These are phyloP conservation scores for Etheostoma nigrum DNA, from an alignment of 2,797 vertebrate genomes.

Conservation along the genomic window DNA sequence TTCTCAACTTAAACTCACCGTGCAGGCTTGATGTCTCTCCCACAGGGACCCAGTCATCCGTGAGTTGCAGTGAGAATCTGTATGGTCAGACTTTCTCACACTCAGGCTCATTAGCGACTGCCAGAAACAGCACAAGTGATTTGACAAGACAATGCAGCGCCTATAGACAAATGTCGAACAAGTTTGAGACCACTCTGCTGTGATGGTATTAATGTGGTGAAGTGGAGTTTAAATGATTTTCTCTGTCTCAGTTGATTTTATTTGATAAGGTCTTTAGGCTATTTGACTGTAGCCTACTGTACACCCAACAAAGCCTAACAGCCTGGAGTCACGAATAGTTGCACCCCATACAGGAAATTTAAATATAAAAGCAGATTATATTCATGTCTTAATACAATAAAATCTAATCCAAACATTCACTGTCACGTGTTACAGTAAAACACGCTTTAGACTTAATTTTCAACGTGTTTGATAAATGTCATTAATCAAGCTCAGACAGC, in stretches of 20 bases:
- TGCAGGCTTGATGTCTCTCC: constrained; percentile 37
- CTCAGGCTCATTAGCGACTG: constrained; percentile 54
- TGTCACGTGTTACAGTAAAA: constrained; percentile 13
- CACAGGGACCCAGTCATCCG: constrained; percentile 62
- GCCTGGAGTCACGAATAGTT: neutral
- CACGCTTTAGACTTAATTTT: neutral
- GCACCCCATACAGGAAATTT: neutral
- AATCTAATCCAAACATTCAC: neutral
- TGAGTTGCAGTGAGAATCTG: constrained; percentile 78
- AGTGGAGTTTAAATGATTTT: neutral
- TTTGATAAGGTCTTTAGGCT: neutral
- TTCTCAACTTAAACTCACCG: constrained; percentile 39
- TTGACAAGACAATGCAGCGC: constrained; percentile 42
- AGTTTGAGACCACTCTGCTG: neutral
- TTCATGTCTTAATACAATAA: neutral
- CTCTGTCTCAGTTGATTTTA: neutral
- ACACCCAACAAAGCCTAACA: neutral
- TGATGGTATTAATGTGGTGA: neutral
- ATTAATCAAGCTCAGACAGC: neutral
- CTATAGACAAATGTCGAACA: neutral
- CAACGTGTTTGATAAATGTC: neutral
- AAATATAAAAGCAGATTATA: neutral
- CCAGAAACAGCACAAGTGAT: constrained; percentile 55
- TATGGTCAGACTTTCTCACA: constrained; percentile 79
- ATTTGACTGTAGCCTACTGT: neutral